These are phyloP conservation scores for Nymphicus hollandicus DNA, from an alignment of 2,113 vertebrate genomes.

Conservation along the genomic window DNA sequence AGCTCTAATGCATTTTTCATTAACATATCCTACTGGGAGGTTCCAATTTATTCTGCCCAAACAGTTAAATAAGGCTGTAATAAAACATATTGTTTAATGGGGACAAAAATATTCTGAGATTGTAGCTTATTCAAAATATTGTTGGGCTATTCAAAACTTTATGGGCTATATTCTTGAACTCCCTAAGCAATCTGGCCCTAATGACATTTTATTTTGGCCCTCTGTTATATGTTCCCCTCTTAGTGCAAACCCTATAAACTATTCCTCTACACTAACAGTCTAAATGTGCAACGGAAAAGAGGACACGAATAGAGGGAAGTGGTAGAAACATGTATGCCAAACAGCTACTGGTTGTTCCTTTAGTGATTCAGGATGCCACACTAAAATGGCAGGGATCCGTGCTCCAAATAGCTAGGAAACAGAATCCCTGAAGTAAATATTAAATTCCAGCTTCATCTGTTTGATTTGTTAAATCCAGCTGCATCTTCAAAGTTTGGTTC, in stretches of 20 bases:
- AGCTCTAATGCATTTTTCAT: constrained; percentile 46
- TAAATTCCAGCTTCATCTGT: background rate
- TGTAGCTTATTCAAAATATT: background rate
- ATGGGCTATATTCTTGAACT: background rate
- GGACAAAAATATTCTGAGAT: background rate
- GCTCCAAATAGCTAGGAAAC: background rate
- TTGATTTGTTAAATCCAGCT: background rate
- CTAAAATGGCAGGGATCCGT: background rate
- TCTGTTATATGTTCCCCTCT: background rate
- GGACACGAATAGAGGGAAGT: background rate
- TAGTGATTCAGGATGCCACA: background rate
- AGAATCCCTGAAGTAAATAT: background rate
- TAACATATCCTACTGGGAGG: background rate
- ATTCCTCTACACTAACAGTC: background rate
- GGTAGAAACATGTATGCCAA: background rate
- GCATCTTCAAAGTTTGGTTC: background rate
- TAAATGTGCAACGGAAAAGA: background rate
- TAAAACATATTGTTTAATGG: background rate
- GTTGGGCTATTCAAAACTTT: background rate
- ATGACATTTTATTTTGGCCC: background rate
- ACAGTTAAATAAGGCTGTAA: background rate
- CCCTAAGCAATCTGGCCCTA: background rate
- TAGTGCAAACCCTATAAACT: background rate
- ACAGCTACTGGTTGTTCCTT: background rate
- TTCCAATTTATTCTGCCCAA: constrained; percentile 1